phyloP scores from a whole-genome alignment of 2,113 vertebrate species.

The Rallus limicola region DNA sequence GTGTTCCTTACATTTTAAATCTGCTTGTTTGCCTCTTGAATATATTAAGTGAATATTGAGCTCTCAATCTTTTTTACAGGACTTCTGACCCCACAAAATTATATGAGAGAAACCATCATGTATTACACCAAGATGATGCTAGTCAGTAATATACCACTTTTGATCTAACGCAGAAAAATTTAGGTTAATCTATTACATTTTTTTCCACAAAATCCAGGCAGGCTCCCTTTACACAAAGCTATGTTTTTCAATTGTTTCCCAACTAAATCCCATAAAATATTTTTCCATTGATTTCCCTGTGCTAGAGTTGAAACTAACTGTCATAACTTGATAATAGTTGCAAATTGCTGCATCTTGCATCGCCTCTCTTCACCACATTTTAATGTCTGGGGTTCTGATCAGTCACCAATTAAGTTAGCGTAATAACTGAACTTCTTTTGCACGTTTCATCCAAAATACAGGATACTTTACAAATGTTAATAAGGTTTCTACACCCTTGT shows the following conservation, averaged over 20 bases:
- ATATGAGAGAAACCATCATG: background rate
- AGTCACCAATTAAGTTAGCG: slow-evolving; percentile 14
- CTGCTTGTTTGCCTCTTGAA: background rate
- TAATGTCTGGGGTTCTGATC: slow-evolving; percentile 2
- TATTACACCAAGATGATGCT: background rate
- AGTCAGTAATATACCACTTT: background rate
- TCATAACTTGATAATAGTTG: background rate
- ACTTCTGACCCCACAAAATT: background rate
- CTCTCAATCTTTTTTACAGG: background rate
- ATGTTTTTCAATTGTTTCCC: background rate
- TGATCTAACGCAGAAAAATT: background rate
- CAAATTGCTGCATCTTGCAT: background rate
- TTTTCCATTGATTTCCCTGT: background rate
- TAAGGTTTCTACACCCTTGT: slow-evolving; percentile 41
- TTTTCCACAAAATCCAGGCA: background rate
- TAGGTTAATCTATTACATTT: background rate
- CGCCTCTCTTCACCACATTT: background rate
- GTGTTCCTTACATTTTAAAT: slow-evolving; percentile 4
- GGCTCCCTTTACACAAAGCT: background rate
- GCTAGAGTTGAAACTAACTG: background rate
- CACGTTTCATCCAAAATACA: slow-evolving; percentile 32
- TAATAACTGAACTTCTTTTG: background rate
- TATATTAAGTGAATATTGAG: background rate
- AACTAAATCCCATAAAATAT: background rate
- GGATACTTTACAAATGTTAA: slow-evolving; percentile 35